Base-by-base conservation (phyloP, 2,797 vertebrate species). In the Myripristis jacobus region DNA sequence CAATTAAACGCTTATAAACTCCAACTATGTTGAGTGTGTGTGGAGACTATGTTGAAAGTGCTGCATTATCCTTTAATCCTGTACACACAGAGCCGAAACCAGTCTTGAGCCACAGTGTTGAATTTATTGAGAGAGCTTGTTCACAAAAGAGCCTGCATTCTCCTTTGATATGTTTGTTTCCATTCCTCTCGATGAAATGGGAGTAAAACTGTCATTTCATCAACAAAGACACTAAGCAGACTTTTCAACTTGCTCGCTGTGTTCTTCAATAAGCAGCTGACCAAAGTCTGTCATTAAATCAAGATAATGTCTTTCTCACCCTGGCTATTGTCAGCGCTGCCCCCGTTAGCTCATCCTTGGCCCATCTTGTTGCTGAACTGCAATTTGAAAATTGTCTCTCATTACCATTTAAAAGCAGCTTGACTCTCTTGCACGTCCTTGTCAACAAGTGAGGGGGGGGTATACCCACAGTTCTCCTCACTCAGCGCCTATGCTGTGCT, bases 351-450 rank as follows among this genome's bases (percentile, higher is more conserved):
- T 66, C 36, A 16, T 55, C 63, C 8, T 63, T 10, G 15, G 41
- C 66, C 68, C 62, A n/a, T 46, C 70, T 38, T 11, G 9, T 55
- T 65, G 48, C 8, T 36, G 47, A 71, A 46, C 25, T 69, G 34
- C 38, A 71, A 4, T 4, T 2, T 22, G 25, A 68, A 52, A 72
- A 82, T 67, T 66, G 55, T 61, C 46, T 63, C 43, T 31, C 68
- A 79, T 84, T 84, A 68, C 9, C 77, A 82, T 86, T 70, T 67
- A 71, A 80, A 86, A 89, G 75, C 71, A 46, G 22, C 16, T 47
- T 72, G 69, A 47, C 21, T 55, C 44, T 66, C 51, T 83, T 38
- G 21, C 70, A 43, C 53, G 6, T 61, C 29, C 61, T 31, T 47
- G 73, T 71, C 69, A 67, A 73, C 36, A 67, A 72, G 64, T 52